Base-by-base conservation (phyloP, 2,888 invertebrate genomes). In the Caenorhabditis drosophilae region DNA sequence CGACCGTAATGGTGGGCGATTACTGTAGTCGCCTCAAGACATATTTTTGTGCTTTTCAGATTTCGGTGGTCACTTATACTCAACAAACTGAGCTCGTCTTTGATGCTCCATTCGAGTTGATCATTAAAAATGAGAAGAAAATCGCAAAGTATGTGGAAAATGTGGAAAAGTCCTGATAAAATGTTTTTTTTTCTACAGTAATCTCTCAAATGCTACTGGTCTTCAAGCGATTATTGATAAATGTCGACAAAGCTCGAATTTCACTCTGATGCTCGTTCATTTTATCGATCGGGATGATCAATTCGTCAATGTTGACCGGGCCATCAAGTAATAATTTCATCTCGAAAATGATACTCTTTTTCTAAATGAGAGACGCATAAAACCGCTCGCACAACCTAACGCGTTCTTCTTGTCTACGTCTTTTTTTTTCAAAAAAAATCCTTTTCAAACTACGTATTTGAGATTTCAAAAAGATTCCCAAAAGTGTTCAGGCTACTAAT, bases 1-100 rank as follows among this genome's bases (percentile, higher is more conserved):
- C 67, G 34, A 53, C 50, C 18, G 71, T 73, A 22, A 47, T 62
- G 67, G 70, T 67, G 12, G 27, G 47, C 41, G 36, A 3, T 2
- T n/a, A 26, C 9, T 7, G 4, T 48, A 22, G 34, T 26, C 6
- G 18, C 3, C 7, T 23, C 15, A 12, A 42, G 26, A 26, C 11
- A 16, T 26, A 12, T 34, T 18, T 9, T 7, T 2, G 7, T n/a
- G n/a, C n/a, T 25, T 59, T 58, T 27, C 56, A 68, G 67, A 57
- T 71, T 11, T 67, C 70, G 4, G 70, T 73, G 15, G 70, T 73
- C 1, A 70, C 70, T 4, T 71, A 71, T 38, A 62, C 68, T 15
- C 73, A 73, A 48, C 73, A 73, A 46, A 62, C 67, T 0, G 73
- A 73, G 26, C 50, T 73, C 23, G 59, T 73, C 9, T 73, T 73